Conservation (phyloP, 2,797 vertebrate species). For the Dipus sagitta region DNA sequence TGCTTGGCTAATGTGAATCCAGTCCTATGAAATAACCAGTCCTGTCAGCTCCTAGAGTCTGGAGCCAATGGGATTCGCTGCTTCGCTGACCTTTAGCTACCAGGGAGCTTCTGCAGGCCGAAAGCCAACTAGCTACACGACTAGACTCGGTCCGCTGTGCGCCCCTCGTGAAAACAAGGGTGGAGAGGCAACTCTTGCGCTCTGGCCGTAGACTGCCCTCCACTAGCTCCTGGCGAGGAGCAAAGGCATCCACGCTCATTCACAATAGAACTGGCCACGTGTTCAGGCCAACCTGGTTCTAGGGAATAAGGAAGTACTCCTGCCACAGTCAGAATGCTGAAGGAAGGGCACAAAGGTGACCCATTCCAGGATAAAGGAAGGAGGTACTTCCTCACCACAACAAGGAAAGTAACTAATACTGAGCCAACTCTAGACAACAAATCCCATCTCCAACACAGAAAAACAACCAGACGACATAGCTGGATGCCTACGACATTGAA, state of each 20-base stretch:
- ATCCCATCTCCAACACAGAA: neutral
- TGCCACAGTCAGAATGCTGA: neutral
- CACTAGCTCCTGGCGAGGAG: neutral
- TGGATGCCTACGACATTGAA: neutral
- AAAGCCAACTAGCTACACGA: neutral
- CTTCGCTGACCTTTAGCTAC: neutral
- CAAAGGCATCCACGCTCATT: neutral
- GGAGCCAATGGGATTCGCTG: neutral
- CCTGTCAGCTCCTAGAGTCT: neutral
- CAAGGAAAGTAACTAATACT: too few relatives aligned
- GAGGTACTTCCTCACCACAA: too few relatives aligned
- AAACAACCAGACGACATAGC: neutral
- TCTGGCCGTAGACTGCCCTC: neutral
- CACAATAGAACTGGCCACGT: neutral
- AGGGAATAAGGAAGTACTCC: fast-evolving
- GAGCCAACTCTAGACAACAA: too few relatives aligned
- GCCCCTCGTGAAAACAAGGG: neutral
- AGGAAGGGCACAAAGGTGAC: neutral
- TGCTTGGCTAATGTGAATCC: neutral
- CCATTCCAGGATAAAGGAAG: too few relatives aligned
- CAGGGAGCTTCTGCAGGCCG: neutral
- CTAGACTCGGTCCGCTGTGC: neutral
- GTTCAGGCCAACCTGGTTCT: neutral
- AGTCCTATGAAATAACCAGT: neutral
- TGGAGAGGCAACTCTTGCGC: neutral